Percentiles rank a stretch among this genome's conserved stretches.
Evolutionary conservation across 2,888 invertebrate genomes (phyloP).

Genomic region (Agelastica alni): DNA sequence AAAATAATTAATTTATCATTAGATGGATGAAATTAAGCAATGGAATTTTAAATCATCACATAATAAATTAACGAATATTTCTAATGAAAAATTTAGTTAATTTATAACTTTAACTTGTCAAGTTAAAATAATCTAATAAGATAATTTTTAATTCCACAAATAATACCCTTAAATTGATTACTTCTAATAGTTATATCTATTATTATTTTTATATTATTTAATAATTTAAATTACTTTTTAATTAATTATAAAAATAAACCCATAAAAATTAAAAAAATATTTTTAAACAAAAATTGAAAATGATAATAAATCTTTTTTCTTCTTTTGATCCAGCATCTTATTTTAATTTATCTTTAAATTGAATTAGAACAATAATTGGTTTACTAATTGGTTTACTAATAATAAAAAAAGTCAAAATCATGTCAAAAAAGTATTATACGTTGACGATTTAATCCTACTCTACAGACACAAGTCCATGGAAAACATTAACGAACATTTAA

Average conservation of each 20-base stretch:
- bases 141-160: constrained; percentile 72
- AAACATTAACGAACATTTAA: too few species aligned
- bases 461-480: too few species aligned
- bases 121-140: constrained; percentile 63
- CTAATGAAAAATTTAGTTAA: constrained; percentile 65
- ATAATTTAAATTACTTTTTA: constrained; percentile 58
- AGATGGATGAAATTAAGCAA: constrained; percentile 71
- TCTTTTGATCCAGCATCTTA: constrained; percentile 68
- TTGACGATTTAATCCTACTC: too few species aligned
- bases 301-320: constrained; percentile 71
- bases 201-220: constrained; percentile 59
- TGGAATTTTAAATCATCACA: constrained; percentile 72
- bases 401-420: too few species aligned
- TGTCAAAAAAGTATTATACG: too few species aligned
- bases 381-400: too few species aligned
- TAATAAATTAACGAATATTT: constrained; percentile 67
- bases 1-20: constrained; percentile 60
- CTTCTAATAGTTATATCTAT: constrained; percentile 54
- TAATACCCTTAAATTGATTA: constrained; percentile 65
- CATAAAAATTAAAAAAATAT: constrained; percentile 41
- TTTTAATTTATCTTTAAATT: constrained; percentile 62
- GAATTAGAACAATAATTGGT: constrained; percentile 62
- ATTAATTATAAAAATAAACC: constrained; percentile 42
- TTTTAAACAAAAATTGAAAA: constrained; percentile 58
- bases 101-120: constrained; percentile 68